Percentiles rank a stretch among this genome's conserved stretches.
Conservation (phyloP, 2,113 vertebrate species). For the Brachyhypopomus occidentalis region DNA sequence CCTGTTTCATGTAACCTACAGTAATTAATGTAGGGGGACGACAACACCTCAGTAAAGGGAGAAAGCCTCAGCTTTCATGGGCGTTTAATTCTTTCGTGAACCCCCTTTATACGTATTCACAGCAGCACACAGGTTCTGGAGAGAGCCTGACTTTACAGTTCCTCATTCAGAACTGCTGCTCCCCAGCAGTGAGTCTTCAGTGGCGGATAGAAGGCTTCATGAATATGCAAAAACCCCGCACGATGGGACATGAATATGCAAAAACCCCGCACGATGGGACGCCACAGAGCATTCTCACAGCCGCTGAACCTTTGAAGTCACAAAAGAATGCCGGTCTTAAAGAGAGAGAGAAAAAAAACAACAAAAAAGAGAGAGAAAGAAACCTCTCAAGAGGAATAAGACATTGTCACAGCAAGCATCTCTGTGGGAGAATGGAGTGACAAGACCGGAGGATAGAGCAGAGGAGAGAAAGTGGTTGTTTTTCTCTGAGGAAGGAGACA, state of each 20-base stretch:
- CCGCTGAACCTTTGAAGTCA: conserved; percentile 69
- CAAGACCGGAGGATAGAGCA: not conserved
- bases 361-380: conserved; percentile 47
- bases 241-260: conserved; percentile 73
- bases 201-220: conserved; percentile 59
- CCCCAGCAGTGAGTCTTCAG: conserved; percentile 50
- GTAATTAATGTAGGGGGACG: too few species aligned
- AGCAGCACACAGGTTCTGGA: conserved; percentile 11
- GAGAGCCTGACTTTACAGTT: conserved; percentile 14
- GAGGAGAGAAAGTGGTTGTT: conserved; percentile 20
- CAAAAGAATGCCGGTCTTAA: conserved; percentile 57
- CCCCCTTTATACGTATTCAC: conserved; percentile 9
- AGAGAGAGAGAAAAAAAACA: conserved; percentile 12
- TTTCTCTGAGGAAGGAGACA: conserved; percentile 26
- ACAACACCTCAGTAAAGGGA: not conserved
- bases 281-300: conserved; percentile 52
- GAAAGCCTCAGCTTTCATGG: not conserved
- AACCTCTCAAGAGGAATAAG: conserved; percentile 64
- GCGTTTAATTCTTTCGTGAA: not conserved
- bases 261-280: conserved; percentile 59
- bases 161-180: conserved; percentile 35
- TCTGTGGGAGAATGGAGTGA: conserved; percentile 14
- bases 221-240: conserved; percentile 69
- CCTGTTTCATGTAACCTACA: not conserved
- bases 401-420: conserved; percentile 64